Conservation (phyloP, 2,888 invertebrate species). For the Hypselothyrea guttata region DNA sequence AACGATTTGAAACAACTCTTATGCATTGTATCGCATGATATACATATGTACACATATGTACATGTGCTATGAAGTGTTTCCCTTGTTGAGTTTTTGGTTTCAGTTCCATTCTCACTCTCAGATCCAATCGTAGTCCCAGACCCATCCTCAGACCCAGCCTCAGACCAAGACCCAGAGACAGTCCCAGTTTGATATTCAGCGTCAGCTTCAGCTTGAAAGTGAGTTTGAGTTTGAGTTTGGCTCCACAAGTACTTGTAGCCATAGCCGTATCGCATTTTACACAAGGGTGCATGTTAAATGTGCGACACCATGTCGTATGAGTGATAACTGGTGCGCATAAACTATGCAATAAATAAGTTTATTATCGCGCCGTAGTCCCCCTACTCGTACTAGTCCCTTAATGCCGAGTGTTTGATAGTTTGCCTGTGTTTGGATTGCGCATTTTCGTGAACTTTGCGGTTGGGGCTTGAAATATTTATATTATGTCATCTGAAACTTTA, state of each 20-base stretch:
- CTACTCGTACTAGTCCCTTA: slow-evolving; percentile 19
- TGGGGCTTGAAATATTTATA: neutral
- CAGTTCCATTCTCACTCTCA: no score
- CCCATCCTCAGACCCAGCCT: no score
- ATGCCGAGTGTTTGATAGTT: slow-evolving; percentile 18
- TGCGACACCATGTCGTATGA: slow-evolving; percentile 69
- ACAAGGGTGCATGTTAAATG: slow-evolving; percentile 71
- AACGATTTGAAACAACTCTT: no score
- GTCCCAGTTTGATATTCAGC: no score
- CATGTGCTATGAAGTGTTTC: no score
- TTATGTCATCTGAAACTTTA: slow-evolving; percentile 32
- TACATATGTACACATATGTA: slow-evolving; percentile 3
- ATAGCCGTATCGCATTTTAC: slow-evolving; percentile 63
- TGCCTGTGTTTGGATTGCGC: neutral
- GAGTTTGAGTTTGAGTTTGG: neutral
- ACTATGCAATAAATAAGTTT: slow-evolving; percentile 80
- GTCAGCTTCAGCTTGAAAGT: no score
- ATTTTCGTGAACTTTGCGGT: neutral
- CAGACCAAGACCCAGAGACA: no score
- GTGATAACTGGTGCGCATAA: slow-evolving; percentile 75
- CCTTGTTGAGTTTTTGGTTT: no score
- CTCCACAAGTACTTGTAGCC: slow-evolving; percentile 18
- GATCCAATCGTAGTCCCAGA: no score
- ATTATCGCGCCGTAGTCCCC: slow-evolving; percentile 57
- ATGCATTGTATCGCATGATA: slow-evolving; percentile 13